Base-by-base conservation (phyloP, 2,113 vertebrate genomes). In the Apteryx owenii region DNA sequence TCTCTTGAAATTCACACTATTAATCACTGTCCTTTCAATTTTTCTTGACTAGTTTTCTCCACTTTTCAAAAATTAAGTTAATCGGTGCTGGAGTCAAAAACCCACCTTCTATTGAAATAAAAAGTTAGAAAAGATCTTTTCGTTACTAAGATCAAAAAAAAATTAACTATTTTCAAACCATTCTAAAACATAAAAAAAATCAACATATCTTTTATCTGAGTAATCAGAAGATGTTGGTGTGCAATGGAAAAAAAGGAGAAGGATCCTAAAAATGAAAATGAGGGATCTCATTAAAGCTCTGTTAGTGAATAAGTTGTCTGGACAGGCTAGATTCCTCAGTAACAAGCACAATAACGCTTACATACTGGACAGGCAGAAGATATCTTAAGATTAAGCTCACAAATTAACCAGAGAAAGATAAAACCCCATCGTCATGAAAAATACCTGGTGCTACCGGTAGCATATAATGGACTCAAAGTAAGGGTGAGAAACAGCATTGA, bases 381-480 rank as follows among this genome's bases (percentile, higher is more conserved):
- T 14, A 5, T 26, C 64, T 70, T 54, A 44, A 95, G 56, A 88
- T 10, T 31, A 90, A 96, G 60, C 19, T 85, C 3, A 0, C 81
- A 46, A 64, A 51, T 25, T 38, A 92, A 89, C 23, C 28, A 60
- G 19, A 19, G 73, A 17, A 87, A 81, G 28, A 81, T 7, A 38
- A 94, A 81, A 92, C 71, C 25, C 76, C 73, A 62, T 56, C 62
- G 33, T 65, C n/a, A 42, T 80, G 60, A 93, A 66, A 62, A 94
- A 93, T 78, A 73, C 1, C 2, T 8, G 13, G 7, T 91, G 82
- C 81, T 93, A 64, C 81, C 76, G 73, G 81, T 70, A 91, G 68
- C 48, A 56, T 56, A 77, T 76, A 94, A 93, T 72, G 61, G 88
- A 53, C 60, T 86, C 72, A 91, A 95, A 95, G 66, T 29, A 66